Evolutionary conservation across 2,888 invertebrate genomes (phyloP), one percentile per base, ranked within the genome.

Genomic region (Cryptocheilus praepositus): DNA sequence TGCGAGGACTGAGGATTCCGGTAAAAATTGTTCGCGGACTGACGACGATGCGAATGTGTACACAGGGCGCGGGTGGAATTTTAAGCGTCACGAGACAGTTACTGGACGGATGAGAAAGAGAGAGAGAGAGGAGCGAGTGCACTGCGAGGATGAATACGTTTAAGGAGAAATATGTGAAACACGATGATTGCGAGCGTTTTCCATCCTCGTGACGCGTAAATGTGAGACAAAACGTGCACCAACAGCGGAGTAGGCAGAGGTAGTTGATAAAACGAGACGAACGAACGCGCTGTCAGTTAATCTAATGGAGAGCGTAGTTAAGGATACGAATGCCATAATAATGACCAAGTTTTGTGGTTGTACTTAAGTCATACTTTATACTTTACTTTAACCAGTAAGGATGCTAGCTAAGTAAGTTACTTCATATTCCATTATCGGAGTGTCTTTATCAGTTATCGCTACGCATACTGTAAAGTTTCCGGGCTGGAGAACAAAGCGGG

Each of bases 361-460:
- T 88, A 88, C 86, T 88, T 88, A 88, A 88, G 88, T 88, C 88
- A 88, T 88, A 87, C 81, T 83, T 85, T 83, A 85, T 84, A 84
- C 76, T 77, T 72, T 83, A 82, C 71, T 81, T 79, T 85, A 85
- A 79, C 72, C 69, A 72, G 79, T 68, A 15, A 56, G 43, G 19
- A 43, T 55, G 67, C 43, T 65, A 67, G 53, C 69, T 64, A 66
- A 46, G 56, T 78, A 77, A 70, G 77, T 73, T 78, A 64, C 78
- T 73, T 69, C 54, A 68, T 78, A 78, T 61, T 67, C 61, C 61
- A 71, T 71, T 75, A 74, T 64, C 66, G 62, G 70, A 78, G 59
- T 62, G 78, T 77, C 69, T 73, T 52, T 18, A 11, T 19, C 49
- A 49, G 49, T 49, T 49, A 49, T 49, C 49, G n/a, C 16, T 49